These are phyloP conservation scores for Eulemur albifrons DNA, from an alignment of 2,797 vertebrate species.

Conservation along the genomic window DNA sequence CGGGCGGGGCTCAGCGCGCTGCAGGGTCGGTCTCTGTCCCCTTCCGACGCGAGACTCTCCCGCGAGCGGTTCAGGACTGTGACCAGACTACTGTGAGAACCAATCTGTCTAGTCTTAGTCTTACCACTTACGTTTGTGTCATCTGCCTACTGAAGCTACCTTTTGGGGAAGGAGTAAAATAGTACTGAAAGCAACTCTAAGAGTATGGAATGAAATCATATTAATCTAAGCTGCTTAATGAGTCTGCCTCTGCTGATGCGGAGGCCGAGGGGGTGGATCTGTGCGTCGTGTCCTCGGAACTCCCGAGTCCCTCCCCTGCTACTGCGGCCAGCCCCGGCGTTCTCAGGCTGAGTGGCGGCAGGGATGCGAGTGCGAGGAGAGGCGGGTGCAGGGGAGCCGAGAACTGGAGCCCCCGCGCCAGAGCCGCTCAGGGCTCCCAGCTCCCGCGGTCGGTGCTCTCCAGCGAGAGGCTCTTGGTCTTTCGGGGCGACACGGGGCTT, in stretches of 20 bases:
- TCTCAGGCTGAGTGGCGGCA: constrained; percentile 37
- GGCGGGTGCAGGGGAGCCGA: constrained; percentile 64
- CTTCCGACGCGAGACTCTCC: constrained; percentile 33
- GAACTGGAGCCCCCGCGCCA: constrained; percentile 70
- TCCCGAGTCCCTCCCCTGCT: not conserved
- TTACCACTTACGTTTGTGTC: constrained; percentile 50
- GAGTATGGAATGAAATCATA: constrained; percentile 76
- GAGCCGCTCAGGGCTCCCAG: constrained; percentile 95
- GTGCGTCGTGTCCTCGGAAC: not conserved
- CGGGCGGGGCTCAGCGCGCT: constrained; percentile 76
- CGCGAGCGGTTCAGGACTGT: constrained; percentile 68
- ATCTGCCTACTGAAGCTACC: constrained; percentile 81
- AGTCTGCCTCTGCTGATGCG: constrained; percentile 71
- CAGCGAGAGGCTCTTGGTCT: constrained; percentile 97
- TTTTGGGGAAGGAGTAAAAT: constrained; percentile 60
- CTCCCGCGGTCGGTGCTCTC: constrained; percentile 96
- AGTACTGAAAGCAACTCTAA: constrained; percentile 80
- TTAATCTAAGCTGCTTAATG: constrained; percentile 75
- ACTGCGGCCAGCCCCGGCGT: constrained; percentile 24
- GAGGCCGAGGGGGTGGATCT: constrained; percentile 69
- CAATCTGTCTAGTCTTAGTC: constrained; percentile 72
- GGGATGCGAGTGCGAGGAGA: constrained; percentile 36
- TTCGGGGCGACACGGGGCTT: constrained; percentile 95
- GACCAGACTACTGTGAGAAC: constrained; percentile 69
- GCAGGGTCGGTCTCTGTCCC: constrained; percentile 69